phyloP scores from a whole-genome alignment of 2,888 invertebrate genomes.

The Ochropleura plecta region DNA sequence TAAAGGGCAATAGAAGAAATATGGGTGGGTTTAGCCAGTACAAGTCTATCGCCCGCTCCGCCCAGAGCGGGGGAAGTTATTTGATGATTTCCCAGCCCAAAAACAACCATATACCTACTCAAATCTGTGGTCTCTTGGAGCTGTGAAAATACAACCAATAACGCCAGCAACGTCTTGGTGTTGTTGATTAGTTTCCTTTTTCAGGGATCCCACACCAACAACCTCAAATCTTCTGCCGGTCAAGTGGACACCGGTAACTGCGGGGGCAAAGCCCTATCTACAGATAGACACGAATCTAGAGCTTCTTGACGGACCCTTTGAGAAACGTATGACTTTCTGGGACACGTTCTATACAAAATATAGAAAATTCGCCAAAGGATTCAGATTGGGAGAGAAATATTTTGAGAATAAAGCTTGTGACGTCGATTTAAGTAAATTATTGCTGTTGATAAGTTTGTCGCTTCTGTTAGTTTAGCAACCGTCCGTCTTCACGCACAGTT shows the following conservation, averaged over 20 bases:
- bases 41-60: too few species aligned
- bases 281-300: neutral
- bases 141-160: too few species aligned
- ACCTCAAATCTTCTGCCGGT: constrained; percentile 15
- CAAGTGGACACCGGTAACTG: constrained; percentile 28
- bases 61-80: too few species aligned
- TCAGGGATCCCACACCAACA: constrained; percentile 45
- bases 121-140: too few species aligned
- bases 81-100: too few species aligned
- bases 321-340: constrained; percentile 41
- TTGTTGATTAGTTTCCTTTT: constrained; percentile 19
- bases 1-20: too few species aligned
- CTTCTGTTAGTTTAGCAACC: too few species aligned
- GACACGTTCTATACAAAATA: constrained; percentile 23
- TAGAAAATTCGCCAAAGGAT: constrained; percentile 13
- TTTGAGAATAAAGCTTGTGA: neutral
- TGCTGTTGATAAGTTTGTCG: too few species aligned
- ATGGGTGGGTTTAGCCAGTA: too few species aligned
- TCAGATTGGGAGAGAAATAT: constrained; percentile 12
- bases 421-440: neutral
- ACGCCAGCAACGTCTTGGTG: too few species aligned
- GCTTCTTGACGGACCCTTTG: neutral
- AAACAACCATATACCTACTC: too few species aligned
- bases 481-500: too few species aligned
- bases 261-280: constrained; percentile 1